These are phyloP conservation scores for Prolemur simus DNA, from an alignment of 2,113 vertebrate genomes.

Conservation along the genomic window DNA sequence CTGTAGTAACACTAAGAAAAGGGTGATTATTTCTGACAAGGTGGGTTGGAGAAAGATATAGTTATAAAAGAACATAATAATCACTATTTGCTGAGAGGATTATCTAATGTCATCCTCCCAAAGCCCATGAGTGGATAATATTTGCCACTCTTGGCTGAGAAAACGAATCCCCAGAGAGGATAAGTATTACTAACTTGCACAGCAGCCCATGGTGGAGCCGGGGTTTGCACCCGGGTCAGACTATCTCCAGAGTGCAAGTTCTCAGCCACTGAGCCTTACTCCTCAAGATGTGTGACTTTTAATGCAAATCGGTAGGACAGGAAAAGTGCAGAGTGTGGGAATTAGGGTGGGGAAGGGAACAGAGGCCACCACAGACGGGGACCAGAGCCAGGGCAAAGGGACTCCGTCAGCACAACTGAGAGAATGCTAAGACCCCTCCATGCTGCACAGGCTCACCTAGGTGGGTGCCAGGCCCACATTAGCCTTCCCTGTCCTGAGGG, in stretches of 20 bases:
- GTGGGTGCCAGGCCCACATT: neutral
- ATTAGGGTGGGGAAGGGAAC: neutral
- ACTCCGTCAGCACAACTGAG: neutral
- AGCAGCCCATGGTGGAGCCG: neutral
- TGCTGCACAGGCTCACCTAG: neutral
- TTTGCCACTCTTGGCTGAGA: neutral
- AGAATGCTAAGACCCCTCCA: neutral
- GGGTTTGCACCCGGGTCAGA: neutral
- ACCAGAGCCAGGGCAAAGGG: neutral
- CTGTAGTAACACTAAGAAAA: slow-evolving; percentile 10
- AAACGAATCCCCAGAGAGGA: neutral
- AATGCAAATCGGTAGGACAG: neutral
- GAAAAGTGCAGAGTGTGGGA: neutral
- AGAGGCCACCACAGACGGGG: neutral
- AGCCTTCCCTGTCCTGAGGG: neutral
- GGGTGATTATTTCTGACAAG: neutral
- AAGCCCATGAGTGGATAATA: neutral
- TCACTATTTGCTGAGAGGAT: neutral
- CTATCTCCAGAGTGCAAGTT: neutral
- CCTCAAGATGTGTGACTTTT: neutral
- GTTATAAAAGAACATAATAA: neutral
- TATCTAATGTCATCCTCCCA: neutral
- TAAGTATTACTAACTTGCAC: neutral
- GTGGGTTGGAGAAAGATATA: neutral
- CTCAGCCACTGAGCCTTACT: neutral